A percentile compares a stretch with the other conserved stretches of the same genome.
Conservation (phyloP, 92 coral and sea anemone species). For the Galaxea fascicularis region DNA sequence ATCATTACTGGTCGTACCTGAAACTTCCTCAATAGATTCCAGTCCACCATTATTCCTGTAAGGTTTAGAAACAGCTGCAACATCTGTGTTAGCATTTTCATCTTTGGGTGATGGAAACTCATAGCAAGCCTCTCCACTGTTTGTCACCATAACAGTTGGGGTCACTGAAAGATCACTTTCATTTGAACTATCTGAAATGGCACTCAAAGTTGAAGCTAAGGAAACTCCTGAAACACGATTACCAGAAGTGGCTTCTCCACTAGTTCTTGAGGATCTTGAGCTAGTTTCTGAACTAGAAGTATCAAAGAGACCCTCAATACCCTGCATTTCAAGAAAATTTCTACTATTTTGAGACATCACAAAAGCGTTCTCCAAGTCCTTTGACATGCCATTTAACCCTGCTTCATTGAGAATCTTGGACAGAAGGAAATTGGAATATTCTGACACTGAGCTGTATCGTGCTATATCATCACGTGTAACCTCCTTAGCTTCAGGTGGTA, state of each 20-base stretch:
- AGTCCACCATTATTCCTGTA: constrained; percentile 55
- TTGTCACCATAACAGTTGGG: constrained; percentile 69
- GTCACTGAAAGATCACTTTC: constrained; percentile 61
- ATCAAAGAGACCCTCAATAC: constrained; percentile 24
- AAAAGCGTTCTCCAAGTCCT: constrained; percentile 44
- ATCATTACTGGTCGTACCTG: constrained; percentile 47
- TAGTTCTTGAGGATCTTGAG: constrained; percentile 43
- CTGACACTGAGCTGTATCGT: constrained; percentile 72
- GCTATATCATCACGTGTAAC: constrained; percentile 54
- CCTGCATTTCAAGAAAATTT: constrained; percentile 41
- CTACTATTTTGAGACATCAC: constrained; percentile 20
- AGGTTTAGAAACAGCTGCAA: constrained; percentile 53
- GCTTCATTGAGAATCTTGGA: constrained; percentile 70
- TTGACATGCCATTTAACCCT: constrained; percentile 67
- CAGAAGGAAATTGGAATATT: constrained; percentile 76
- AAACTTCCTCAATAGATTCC: constrained; percentile 72
- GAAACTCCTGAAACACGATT: constrained; percentile 60
- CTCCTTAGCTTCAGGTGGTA: constrained; percentile 29
- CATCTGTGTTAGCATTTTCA: constrained; percentile 45
- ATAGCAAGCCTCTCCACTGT: constrained; percentile 46
- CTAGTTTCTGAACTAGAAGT: constrained; percentile 27
- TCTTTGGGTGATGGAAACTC: constrained; percentile 26
- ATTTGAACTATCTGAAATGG: constrained; percentile 61
- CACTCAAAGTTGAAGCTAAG: constrained; percentile 63
- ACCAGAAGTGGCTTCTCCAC: constrained; percentile 26